Evolutionary conservation across 2,797 vertebrate species (phyloP).

Genomic region (Sebastiscus tertius): DNA sequence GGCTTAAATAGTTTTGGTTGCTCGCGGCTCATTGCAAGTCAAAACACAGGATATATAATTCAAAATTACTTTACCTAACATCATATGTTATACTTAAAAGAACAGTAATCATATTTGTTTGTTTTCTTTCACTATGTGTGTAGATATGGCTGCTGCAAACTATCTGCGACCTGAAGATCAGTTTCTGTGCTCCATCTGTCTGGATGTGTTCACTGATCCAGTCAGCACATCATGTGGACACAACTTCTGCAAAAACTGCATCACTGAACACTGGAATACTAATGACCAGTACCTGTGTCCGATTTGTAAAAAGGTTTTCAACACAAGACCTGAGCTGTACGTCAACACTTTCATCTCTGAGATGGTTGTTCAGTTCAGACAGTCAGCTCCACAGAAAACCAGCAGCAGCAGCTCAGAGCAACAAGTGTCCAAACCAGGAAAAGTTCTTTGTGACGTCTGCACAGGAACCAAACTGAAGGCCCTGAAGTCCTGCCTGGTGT

Average conservation of each 20-base stretch:
- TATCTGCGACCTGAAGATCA: not conserved
- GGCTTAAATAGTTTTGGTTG: no score
- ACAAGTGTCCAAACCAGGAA: not conserved
- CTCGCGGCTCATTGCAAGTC: accelerated
- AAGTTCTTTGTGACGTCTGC: not conserved
- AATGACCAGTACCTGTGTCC: not conserved
- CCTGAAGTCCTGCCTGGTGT: no score
- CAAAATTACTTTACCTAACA: accelerated
- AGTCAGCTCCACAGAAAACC: not conserved
- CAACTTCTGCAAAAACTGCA: not conserved
- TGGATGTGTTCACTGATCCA: not conserved
- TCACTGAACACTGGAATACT: not conserved
- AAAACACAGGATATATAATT: no score
- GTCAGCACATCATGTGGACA: not conserved
- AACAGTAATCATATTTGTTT: no score
- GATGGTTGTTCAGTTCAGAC: not conserved
- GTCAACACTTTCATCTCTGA: not conserved
- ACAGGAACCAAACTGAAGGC: no score
- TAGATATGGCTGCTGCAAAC: not conserved
- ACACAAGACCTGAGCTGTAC: not conserved
- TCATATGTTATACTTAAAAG: no score
- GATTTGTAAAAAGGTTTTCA: not conserved
- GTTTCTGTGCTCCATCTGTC: not conserved
- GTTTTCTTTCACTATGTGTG: no score
- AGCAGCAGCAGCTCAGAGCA: not conserved